A percentile compares a stretch with the other conserved stretches of the same genome.
phyloP scores from a whole-genome alignment of 2,113 vertebrate species.

The Baryphthengus martii region DNA sequence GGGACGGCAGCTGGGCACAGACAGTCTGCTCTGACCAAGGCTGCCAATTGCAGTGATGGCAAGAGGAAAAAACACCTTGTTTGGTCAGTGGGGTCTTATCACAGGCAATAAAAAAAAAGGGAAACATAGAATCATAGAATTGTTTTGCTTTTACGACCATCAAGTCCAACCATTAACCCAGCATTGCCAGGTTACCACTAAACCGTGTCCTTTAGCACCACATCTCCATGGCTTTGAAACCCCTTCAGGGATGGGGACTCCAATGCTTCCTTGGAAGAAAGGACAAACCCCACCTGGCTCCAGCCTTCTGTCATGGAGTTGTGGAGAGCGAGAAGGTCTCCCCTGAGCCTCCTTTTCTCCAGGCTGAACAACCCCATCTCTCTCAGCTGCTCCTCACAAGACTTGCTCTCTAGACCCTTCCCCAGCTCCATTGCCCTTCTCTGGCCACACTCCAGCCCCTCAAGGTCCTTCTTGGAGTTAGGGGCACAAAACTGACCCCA shows the following conservation, averaged over 20 bases:
- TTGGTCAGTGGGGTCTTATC: background rate
- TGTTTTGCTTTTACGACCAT: background rate
- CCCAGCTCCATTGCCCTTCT: background rate
- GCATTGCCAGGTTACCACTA: background rate
- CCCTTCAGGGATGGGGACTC: no score
- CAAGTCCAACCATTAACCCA: background rate
- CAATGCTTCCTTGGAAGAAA: no score
- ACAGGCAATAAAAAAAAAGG: background rate
- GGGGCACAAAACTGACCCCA: background rate
- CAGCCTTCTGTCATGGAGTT: no score
- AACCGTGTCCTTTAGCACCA: background rate
- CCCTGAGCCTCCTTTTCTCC: no score
- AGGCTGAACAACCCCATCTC: no score
- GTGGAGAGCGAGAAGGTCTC: no score
- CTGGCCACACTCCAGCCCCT: background rate
- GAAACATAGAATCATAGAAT: background rate
- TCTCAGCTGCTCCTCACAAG: background rate
- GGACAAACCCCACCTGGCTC: no score
- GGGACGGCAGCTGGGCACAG: background rate
- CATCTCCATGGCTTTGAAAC: no score
- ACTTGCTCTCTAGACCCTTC: background rate
- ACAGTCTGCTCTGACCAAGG: background rate
- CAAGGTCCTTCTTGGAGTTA: background rate
- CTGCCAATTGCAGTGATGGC: background rate
- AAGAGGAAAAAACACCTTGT: background rate